These are phyloP conservation scores for Heliconius ismenius DNA, from an alignment of 2,888 invertebrate genomes.

Conservation along the genomic window DNA sequence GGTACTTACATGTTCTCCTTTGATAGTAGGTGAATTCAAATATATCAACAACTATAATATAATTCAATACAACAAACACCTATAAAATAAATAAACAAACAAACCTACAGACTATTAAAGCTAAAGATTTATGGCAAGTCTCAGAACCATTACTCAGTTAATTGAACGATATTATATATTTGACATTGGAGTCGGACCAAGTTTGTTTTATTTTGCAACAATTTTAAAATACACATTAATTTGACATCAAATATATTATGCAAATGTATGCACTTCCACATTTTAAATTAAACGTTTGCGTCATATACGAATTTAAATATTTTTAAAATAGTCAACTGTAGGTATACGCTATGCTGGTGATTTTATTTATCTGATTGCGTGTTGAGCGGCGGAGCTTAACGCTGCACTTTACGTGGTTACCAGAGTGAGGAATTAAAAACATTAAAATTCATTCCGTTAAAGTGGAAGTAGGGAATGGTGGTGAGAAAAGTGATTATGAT, in stretches of 20 bases:
- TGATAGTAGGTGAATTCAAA: too few relatives aligned
- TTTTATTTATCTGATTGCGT: background rate
- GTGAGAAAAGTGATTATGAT: too few relatives aligned
- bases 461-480: too few relatives aligned
- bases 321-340: background rate
- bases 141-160: conserved; percentile 31
- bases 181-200: conserved; percentile 37
- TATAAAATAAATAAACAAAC: conserved; percentile 25
- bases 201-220: conserved; percentile 26
- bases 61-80: background rate
- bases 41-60: too few relatives aligned
- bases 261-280: conserved; percentile 1
- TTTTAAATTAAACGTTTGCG: background rate
- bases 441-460: too few relatives aligned
- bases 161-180: conserved; percentile 36
- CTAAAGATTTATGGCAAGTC: conserved; percentile 27
- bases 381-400: too few relatives aligned
- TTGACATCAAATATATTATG: conserved; percentile 18
- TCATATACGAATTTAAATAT: background rate
- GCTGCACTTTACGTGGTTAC: too few relatives aligned
- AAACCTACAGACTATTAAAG: conserved; percentile 24
- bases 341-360: background rate
- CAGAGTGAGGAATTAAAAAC: too few relatives aligned
- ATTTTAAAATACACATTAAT: conserved; percentile 18
- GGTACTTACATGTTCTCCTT: too few relatives aligned